Percentiles rank a stretch among this genome's conserved stretches.
These are phyloP conservation scores for Ochotona princeps DNA, from an alignment of 2,113 vertebrate genomes.

Conservation along the genomic window DNA sequence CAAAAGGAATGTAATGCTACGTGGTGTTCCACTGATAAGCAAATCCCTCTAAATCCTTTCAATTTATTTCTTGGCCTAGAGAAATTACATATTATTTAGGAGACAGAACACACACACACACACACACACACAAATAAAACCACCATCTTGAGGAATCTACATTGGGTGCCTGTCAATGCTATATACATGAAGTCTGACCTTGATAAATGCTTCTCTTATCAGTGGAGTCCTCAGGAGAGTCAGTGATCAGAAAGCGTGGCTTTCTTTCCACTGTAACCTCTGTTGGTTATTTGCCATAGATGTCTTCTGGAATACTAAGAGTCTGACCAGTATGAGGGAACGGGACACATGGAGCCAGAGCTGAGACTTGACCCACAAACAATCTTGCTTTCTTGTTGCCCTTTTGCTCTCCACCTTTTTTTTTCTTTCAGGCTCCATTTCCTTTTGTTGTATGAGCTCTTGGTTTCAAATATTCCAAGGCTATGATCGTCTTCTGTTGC, in stretches of 20 bases:
- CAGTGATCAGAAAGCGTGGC: conserved; percentile 50
- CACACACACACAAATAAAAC: not conserved
- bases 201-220: conserved; percentile 18
- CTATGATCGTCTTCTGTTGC: not conserved
- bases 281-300: not conserved
- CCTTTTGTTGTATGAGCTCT: not conserved
- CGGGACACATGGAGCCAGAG: not conserved
- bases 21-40: conserved; percentile 90
- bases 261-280: conserved; percentile 24
- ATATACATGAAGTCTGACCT: conserved; percentile 39
- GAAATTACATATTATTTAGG: conserved; percentile 90
- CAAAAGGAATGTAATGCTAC: conserved; percentile 87
- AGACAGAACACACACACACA: conserved; percentile 71
- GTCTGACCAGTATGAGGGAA: not conserved
- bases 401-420: not conserved
- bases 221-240: not conserved
- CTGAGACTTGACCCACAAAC: not conserved
- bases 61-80: conserved; percentile 90
- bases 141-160: conserved; percentile 82
- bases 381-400: not conserved
- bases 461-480: not conserved
- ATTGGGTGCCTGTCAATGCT: conserved; percentile 80
- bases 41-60: conserved; percentile 92
- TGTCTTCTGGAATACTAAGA: not conserved
- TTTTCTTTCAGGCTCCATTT: not conserved